Evolutionary conservation across 2,888 invertebrate genomes (phyloP), one percentile per base, ranked within the genome.

Genomic region (Poecilobothrus nobilitatus): DNA sequence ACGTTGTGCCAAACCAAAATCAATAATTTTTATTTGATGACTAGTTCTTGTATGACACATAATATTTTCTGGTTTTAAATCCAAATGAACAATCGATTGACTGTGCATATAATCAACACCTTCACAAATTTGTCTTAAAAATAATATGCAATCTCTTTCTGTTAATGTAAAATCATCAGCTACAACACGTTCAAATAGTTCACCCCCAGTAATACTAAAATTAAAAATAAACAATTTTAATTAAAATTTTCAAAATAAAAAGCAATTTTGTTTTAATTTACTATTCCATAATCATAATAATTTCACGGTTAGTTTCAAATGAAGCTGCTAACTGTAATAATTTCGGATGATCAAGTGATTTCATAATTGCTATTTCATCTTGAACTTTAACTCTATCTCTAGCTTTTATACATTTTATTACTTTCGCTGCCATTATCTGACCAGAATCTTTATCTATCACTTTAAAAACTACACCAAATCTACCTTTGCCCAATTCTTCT

Each of bases 61-160:
- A 68, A 97, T 95, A 79, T 97, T 97, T 82, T 97, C 97, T 0
- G 97, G 96, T 87, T 97, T 97, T 71, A 97, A 82, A 80, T 97
- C 96, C 73, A 97, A 83, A 82, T 97, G 97, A 63, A 94, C 91
- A 70, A 97, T 88, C 72, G 87, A 88, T 76, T 89, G 88, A 27
- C 85, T 83, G 80, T 97, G 97, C 88, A 97, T 92, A 78, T 94
- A 97, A 67, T 88, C 86, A 6, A 96, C 91, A 2, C 94, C 97
- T 76, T 94, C 92, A 80, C 94, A 94, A 66, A 96, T 94, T 82
- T 97, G 96, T 63, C 91, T 85, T 83, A 95, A 88, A 79, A 97
- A 97, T 70, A 92, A 84, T 70, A 94, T 88, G 76, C 91, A 89
- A 78, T 87, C 95, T 77, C 88, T 87, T 82, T 96, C 97, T 0